Conservation (phyloP, 2,888 invertebrate species). For the Apotomis betuletana region DNA sequence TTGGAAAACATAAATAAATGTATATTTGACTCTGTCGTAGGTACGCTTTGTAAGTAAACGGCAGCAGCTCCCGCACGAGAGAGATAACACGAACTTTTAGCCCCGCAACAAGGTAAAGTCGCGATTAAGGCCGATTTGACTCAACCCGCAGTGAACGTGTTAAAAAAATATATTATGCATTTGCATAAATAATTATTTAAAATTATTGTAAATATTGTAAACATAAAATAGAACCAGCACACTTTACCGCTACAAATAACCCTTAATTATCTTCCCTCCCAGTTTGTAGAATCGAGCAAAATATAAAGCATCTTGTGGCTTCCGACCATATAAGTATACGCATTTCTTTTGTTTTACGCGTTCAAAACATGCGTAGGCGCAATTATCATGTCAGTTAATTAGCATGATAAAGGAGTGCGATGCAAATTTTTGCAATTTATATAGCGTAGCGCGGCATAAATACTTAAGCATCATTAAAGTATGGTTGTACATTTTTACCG, state of each 20-base stretch:
- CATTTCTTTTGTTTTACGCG: conserved; percentile 20
- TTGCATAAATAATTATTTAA: no score
- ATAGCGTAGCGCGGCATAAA: background rate
- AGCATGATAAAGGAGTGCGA: conserved; percentile 36
- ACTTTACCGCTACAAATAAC: conserved; percentile 23
- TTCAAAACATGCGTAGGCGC: conserved; percentile 11
- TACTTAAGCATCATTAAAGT: background rate
- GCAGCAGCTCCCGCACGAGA: no score
- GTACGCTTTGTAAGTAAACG: no score
- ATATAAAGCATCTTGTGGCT: no score
- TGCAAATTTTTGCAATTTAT: conserved; percentile 23
- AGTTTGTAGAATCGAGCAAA: background rate
- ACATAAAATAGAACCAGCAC: background rate
- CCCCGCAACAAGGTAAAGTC: no score
- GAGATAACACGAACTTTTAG: no score
- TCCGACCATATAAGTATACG: background rate
- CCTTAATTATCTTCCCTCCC: background rate
- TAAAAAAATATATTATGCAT: no score
- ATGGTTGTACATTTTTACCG: background rate
- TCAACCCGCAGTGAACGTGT: no score
- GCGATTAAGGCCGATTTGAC: no score
- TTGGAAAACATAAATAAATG: no score
- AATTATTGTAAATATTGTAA: background rate
- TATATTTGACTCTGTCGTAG: no score
- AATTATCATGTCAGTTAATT: conserved; percentile 31